Conservation (phyloP, 2,113 vertebrate genomes). For the Chaetorhynchus papuensis region DNA sequence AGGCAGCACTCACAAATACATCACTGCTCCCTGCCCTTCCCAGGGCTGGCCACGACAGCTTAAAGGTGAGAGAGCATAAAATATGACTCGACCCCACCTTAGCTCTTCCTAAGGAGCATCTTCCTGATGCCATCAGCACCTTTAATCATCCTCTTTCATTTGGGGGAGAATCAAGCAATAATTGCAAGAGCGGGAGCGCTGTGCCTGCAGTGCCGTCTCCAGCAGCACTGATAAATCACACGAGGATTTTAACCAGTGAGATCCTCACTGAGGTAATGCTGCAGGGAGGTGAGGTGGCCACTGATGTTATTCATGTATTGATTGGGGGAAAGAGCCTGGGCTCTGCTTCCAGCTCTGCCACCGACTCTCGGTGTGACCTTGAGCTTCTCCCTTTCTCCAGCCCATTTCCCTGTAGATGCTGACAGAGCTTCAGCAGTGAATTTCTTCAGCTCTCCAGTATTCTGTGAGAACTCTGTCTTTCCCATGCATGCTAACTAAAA, state of each 20-base stretch:
- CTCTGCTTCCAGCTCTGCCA: background rate
- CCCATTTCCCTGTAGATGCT: background rate
- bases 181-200: accelerated
- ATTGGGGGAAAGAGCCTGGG: background rate
- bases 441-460: too few species aligned
- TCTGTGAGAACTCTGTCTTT: too few species aligned
- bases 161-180: accelerated
- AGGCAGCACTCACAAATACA: background rate
- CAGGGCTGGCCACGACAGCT: background rate
- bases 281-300: background rate
- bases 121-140: background rate
- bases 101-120: background rate
- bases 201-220: background rate
- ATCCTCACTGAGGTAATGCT: background rate
- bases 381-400: background rate
- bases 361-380: accelerated
- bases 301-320: background rate
- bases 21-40: background rate
- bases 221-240: background rate
- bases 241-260: background rate
- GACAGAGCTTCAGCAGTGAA: too few species aligned
- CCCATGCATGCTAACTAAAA: too few species aligned
- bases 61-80: background rate
- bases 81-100: accelerated
- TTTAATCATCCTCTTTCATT: background rate